Evolutionary conservation across 2,113 vertebrate species (phyloP).

Genomic region (Chitala chitala): DNA sequence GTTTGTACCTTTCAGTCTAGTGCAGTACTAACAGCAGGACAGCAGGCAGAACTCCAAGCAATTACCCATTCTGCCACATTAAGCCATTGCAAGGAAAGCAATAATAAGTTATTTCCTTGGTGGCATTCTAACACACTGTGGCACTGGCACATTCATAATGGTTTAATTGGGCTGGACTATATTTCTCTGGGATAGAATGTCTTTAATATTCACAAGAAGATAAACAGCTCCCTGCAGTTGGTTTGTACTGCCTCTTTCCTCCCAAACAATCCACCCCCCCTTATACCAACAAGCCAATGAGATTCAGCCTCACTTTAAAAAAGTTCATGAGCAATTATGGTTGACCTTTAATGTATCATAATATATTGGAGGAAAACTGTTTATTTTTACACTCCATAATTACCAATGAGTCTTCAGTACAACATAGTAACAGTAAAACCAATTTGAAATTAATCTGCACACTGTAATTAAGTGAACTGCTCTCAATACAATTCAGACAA

Average conservation of each 20-base stretch:
- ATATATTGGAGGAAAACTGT: background rate
- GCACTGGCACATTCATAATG: constrained; percentile 14
- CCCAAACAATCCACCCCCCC: background rate
- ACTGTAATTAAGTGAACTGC: background rate
- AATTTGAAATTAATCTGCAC: background rate
- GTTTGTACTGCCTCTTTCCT: background rate
- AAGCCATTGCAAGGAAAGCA: background rate
- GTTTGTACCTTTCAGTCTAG: background rate
- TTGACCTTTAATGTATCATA: background rate
- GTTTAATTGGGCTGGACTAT: constrained; percentile 10
- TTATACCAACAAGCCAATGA: background rate
- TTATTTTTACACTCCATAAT: background rate
- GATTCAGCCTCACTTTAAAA: background rate
- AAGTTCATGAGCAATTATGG: background rate
- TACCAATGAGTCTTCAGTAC: constrained; percentile 3
- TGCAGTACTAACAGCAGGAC: background rate
- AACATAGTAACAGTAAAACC: background rate
- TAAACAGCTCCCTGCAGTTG: constrained; percentile 16
- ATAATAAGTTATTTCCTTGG: constrained; percentile 1
- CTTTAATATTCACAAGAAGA: constrained; percentile 19
- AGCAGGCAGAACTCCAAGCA: background rate
- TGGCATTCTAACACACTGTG: constrained; percentile 2
- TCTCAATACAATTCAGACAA: background rate
- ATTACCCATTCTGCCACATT: background rate
- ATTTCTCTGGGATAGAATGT: constrained; percentile 8